Percentiles rank a stretch among this genome's conserved stretches.
These are phyloP conservation scores for Synaphobranchus kaupii DNA, from an alignment of 2,797 vertebrate genomes.

Conservation along the genomic window DNA sequence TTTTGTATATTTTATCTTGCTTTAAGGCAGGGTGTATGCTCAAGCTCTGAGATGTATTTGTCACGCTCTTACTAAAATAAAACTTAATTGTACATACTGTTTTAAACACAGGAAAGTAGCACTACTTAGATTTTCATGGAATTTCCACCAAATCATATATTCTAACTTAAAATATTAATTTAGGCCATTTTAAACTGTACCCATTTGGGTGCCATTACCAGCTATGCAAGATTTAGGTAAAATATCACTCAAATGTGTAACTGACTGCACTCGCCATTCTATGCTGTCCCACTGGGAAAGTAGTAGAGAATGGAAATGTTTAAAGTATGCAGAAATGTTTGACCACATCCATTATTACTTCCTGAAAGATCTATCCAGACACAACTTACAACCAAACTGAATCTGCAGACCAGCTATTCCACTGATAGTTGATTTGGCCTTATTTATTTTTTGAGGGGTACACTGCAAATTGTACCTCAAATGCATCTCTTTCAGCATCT, in stretches of 20 bases:
- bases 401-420: not conserved
- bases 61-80: slow-evolving; percentile 11
- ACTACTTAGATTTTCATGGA: not conserved
- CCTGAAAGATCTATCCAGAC: not conserved
- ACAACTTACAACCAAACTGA: not conserved
- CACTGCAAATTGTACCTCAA: not conserved
- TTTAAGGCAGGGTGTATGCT: slow-evolving; percentile 34
- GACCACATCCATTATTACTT: not conserved
- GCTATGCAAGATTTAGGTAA: not conserved
- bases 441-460: not conserved
- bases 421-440: not conserved
- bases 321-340: not conserved
- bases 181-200: slow-evolving; percentile 1
- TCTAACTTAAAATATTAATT: not conserved
- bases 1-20: slow-evolving; percentile 17
- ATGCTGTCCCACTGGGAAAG: not conserved
- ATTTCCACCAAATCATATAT: slow-evolving; percentile 11
- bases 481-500: not conserved
- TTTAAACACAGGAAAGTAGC: slow-evolving; percentile 7
- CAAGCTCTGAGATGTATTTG: slow-evolving; percentile 22
- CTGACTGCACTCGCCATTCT: not conserved
- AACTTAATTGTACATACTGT: not conserved
- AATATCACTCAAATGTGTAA: not conserved
- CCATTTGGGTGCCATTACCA: not conserved
- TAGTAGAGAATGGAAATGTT: not conserved